Base-by-base conservation (phyloP, 2,113 vertebrate species). In the Passerina amoena region DNA sequence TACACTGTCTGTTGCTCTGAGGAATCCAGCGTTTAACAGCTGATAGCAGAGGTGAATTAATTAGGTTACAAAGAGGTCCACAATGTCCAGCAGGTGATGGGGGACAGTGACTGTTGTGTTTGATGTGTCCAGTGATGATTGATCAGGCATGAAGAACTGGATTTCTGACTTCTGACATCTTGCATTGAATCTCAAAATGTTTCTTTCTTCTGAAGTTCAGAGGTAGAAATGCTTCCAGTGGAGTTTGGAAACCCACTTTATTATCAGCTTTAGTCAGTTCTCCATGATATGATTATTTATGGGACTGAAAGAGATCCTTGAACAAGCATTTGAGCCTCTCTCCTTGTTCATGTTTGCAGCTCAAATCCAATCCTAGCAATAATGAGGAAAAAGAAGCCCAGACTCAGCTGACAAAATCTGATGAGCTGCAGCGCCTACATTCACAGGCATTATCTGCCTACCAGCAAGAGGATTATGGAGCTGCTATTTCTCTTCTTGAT, bases 381-480 rank as follows among this genome's bases (percentile, higher is more conserved):
- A 98, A 98, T 84, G 99, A 99, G 90, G 98, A 99, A 90, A 98
- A 94, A 88, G 99, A 99, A 96, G 99, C 99, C 47, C 97, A 98
- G n/a, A 94, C 97, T 90, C 99, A 99, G 90, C 98, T 99, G 84
- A 95, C 83, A 35, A 99, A 99, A 94, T 98, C 99, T 4, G 98
- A 99, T 96, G 99, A 99, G 96, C 98, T 99, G 75, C 99, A 99
- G 95, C 98, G 98, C 48, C 95, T 99, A 72, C 98, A 98, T 89
- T 97, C 98, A 37, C 97, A 99, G 89, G 98, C 98, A 2, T 97
- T 94, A 22, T 85, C 61, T 59, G 98, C 98, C 95, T 99, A 98
- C 84, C 66, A 96, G 35, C 88, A 80, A 69, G 95, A 97, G 50
- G 99, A 99, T 92, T 99, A 99, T 3, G 8, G 64, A 73, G 86